Evolutionary conservation across 2,797 vertebrate species (phyloP), one percentile per base, ranked within the genome.

Genomic region (Aplochiton taeniatus): DNA sequence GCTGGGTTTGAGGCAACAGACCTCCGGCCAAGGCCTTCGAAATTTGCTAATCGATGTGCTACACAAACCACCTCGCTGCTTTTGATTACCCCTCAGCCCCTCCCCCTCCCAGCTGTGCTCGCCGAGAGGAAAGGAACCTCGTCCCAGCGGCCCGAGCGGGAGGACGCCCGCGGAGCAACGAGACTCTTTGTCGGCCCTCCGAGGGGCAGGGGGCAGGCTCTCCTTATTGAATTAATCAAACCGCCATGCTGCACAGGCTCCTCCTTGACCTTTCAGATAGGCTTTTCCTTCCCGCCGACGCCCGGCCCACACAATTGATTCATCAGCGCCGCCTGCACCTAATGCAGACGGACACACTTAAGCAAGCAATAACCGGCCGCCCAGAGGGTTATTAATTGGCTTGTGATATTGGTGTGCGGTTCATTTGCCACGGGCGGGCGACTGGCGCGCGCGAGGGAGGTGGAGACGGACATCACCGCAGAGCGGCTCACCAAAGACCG

Each of bases 211-310:
- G 62, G 73, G 48, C 68, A 19, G 58, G 31, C 19, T 68, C 51
- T 75, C 77, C 17, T 63, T 61, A 74, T 73, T 79, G 67, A 86
- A 89, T 89, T 80, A 87, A 88, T 85, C 74, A 79, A 74, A 73
- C 50, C 14, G 47, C 72, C 73, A 45, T 19, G 66, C 73, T 45
- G 47, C 74, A 60, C 61, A n/a, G 50, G 41, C 56, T 49, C 70
- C 62, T 78, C 78, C 75, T 76, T 88, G 88, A 91, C 89, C 87
- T 93, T 92, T 90, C 47, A 1, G 13, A 10, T 66, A 72, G 73
- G 78, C 76, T 76, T 84, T 85, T 79, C 1, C 53, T 83, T 53
- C 69, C 74, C 76, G 68, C 79, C 75, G 72, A 19, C 48, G 63
- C 58, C 72, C 11, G 51, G 72, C 31, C n/a, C 6, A 41, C 65